Evolutionary conservation across 2,888 invertebrate genomes (phyloP).

Genomic region (Pyrocoelia pectoralis): DNA sequence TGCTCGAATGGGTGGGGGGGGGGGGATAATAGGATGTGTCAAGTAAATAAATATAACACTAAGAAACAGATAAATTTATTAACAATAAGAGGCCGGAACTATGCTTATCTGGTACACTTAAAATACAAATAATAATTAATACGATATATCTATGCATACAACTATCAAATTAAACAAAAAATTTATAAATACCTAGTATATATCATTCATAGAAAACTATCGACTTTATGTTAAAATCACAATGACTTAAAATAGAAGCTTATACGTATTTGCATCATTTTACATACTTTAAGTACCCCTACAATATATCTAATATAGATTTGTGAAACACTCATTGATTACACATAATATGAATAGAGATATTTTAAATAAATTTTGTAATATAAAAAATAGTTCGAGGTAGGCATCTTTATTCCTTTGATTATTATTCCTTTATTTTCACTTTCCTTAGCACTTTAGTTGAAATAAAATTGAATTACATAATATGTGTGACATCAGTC

Average conservation of each 20-base stretch:
- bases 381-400: neutral
- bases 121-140: neutral
- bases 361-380: neutral
- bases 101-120: neutral
- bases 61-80: slow-evolving; percentile 1
- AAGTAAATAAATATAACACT: neutral
- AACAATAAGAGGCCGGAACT: slow-evolving; percentile 1
- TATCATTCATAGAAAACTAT: slow-evolving; percentile 25
- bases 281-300: slow-evolving; percentile 23
- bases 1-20: no score
- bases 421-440: neutral
- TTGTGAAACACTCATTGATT: neutral
- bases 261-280: slow-evolving; percentile 4
- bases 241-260: slow-evolving; percentile 19
- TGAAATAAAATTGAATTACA: neutral
- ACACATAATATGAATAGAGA: neutral
- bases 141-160: neutral
- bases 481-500: neutral
- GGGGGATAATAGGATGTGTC: no score
- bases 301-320: neutral
- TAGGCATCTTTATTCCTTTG: neutral
- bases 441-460: neutral
- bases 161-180: slow-evolving; percentile 27
- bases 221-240: slow-evolving; percentile 30
- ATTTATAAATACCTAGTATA: slow-evolving; percentile 31